phyloP scores from a whole-genome alignment of 1,140 invertebrate species.

The Condylostylus longicornis region DNA sequence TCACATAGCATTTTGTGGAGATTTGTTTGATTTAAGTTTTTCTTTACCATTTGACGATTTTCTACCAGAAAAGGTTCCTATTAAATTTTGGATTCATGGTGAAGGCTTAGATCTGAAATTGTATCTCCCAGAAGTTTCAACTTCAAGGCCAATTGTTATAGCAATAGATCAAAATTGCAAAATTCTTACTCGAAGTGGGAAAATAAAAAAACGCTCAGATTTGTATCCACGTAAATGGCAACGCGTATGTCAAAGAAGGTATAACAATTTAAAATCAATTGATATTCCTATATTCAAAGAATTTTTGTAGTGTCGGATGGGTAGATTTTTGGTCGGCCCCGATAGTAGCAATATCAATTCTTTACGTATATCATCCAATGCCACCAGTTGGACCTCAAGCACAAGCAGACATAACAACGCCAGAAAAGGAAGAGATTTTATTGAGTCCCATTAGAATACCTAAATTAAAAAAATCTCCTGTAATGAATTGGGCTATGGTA shows the following conservation, averaged over 20 bases:
- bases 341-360: conserved; percentile 78
- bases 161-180: conserved; percentile 82
- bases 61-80: conserved; percentile 67
- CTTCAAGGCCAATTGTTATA: conserved; percentile 63
- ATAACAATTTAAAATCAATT: conserved; percentile 4
- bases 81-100: conserved; percentile 88
- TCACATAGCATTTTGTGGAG: conserved; percentile 84
- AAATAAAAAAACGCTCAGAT: conserved; percentile 38
- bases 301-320: conserved; percentile 49
- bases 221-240: conserved; percentile 65
- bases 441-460: conserved; percentile 82
- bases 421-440: conserved; percentile 84
- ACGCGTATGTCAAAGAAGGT: conserved; percentile 62
- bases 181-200: conserved; percentile 61
- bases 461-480: conserved; percentile 52
- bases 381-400: conserved; percentile 71
- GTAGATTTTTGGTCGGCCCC: conserved; percentile 91
- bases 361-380: conserved; percentile 82
- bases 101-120: conserved; percentile 80
- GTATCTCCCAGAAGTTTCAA: conserved; percentile 82
- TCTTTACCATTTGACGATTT: conserved; percentile 86
- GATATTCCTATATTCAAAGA: background rate
- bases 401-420: conserved; percentile 80
- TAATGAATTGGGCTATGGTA: conserved; percentile 42
- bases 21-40: conserved; percentile 82